Conservation (phyloP, 2,888 invertebrate genomes). For the Amorpha juglandis region DNA sequence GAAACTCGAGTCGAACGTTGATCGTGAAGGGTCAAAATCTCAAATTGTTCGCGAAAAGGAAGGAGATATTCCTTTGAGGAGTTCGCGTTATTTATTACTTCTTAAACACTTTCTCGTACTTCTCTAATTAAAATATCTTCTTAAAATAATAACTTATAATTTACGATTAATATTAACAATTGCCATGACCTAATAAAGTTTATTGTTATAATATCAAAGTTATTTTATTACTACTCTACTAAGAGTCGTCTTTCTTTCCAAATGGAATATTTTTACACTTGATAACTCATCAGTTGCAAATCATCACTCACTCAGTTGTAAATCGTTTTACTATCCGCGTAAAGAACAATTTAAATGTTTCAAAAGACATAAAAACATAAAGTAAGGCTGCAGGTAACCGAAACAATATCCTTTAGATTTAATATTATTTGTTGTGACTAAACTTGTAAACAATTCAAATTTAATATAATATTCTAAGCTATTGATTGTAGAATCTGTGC, state of each 20-base stretch:
- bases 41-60: slow-evolving; percentile 34
- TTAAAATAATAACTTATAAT: not conserved
- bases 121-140: slow-evolving; percentile 32
- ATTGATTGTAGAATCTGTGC: slow-evolving; percentile 79
- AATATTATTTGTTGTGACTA: slow-evolving; percentile 10
- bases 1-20: slow-evolving; percentile 34
- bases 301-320: too few relatives aligned
- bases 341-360: too few relatives aligned
- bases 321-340: too few relatives aligned
- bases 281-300: too few relatives aligned
- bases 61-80: slow-evolving; percentile 35
- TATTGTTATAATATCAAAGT: too few relatives aligned
- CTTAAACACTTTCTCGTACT: slow-evolving; percentile 27
- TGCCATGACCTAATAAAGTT: too few relatives aligned
- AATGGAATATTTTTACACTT: too few relatives aligned
- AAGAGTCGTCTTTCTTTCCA: too few relatives aligned
- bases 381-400: too few relatives aligned
- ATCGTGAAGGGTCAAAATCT: slow-evolving; percentile 30
- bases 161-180: not conserved
- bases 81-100: slow-evolving; percentile 27
- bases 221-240: too few relatives aligned
- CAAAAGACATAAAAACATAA: too few relatives aligned
- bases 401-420: not conserved
- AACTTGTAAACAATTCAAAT: slow-evolving; percentile 27
- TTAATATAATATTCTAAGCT: slow-evolving; percentile 51